Evolutionary conservation across 2,797 vertebrate genomes (phyloP), one percentile per base, ranked within the genome.

Genomic region (Euthynnus affinis): DNA sequence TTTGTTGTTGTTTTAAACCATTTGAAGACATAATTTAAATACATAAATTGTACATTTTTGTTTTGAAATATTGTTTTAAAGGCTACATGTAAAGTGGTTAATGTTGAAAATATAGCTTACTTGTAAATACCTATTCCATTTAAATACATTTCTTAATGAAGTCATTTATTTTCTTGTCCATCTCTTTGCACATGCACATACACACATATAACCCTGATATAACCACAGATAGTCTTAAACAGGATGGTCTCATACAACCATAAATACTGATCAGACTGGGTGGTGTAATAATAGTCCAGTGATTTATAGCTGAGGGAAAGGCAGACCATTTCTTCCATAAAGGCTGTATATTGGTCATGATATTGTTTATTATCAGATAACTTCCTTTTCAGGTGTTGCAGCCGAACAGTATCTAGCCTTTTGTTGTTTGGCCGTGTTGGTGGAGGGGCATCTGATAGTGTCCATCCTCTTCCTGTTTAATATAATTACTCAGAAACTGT

Each of bases 241-340:
- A n/a, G 10, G n/a, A 37, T 37, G 27, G 3, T 48, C 8, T 70
- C 71, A 25, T 51, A 34, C n/a, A 40, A 6, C 40, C 71, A 53
- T 29, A 56, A 76, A 80, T 71, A 37, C 61, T 61, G 25, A 48
- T 14, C 42, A 65, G 60, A 25, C 22, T 18, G 37, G 17, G 13
- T 49, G 13, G n/a, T 77, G 27, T 69, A 84, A 83, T 75, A 78
- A 86, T 76, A 84, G 60, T 60, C 23, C 40, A 12, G 52, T 48
- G 1, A 63, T 73, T 78, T 71, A 37, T 22, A 79, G 57, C 59
- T 27, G 49, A 55, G 44, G 67, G 53, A 51, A 59, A 13, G 13
- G 7, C 23, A n/a, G n/a, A n/a, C n/a, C n/a, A n/a, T n/a, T n/a
- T n/a, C n/a, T n/a, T n/a, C n/a, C n/a, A n/a, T n/a, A n/a, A n/a